Conservation (phyloP, 2,113 vertebrate genomes). For the Lasiurus cinereus region DNA sequence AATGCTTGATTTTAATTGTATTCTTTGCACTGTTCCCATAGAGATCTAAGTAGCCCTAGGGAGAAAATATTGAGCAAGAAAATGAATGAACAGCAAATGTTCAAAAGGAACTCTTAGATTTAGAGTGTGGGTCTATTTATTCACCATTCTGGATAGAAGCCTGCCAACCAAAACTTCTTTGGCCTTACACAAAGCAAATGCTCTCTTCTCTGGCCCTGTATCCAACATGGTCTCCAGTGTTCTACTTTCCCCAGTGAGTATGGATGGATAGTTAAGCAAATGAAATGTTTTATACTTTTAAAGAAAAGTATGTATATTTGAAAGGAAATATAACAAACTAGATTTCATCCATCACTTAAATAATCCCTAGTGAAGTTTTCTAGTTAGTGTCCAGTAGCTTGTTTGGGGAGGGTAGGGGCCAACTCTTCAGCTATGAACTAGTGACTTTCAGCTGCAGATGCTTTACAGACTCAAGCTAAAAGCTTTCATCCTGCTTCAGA, state of each 20-base stretch:
- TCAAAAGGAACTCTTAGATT: not conserved
- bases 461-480: not conserved
- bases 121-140: not conserved
- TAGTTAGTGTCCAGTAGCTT: not conserved
- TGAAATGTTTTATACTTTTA: not conserved
- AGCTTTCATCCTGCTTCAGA: not conserved
- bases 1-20: constrained; percentile 51
- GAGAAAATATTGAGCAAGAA: constrained; percentile 14
- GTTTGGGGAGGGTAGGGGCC: not conserved
- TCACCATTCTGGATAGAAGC: not conserved
- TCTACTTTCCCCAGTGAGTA: not conserved
- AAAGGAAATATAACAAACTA: not conserved
- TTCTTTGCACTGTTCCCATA: not conserved
- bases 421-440: not conserved
- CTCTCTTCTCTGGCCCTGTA: not conserved
- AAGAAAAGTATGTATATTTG: not conserved
- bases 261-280: not conserved
- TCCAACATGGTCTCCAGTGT: not conserved
- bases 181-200: not conserved
- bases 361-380: not conserved
- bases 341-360: not conserved
- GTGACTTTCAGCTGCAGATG: not conserved
- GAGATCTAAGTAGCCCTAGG: not conserved
- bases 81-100: constrained; percentile 30
- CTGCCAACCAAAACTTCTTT: not conserved